Evolutionary conservation across 2,888 invertebrate species (phyloP), one percentile per base, ranked within the genome.

Genomic region (Schizotus pectinicornis): DNA sequence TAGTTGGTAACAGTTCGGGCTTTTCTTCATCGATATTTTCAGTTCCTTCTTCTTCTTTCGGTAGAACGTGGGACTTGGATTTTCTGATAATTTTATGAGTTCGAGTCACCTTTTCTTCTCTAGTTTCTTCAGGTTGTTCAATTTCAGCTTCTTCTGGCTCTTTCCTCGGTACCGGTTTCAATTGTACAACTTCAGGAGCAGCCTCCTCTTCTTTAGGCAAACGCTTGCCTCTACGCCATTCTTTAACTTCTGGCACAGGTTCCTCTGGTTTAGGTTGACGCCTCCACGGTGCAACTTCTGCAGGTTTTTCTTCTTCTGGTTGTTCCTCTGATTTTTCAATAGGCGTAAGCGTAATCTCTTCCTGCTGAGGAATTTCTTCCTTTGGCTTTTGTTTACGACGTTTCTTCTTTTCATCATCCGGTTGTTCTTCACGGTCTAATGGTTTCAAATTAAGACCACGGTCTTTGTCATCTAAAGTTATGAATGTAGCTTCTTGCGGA

Each of bases 381-480:
- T 67, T 70, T 13, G 65, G 61, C 58, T 62, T 56, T 39, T 67
- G 61, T 49, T 37, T 64, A 62, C 56, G 64, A 52, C 47, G 63
- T 39, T 61, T 65, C 52, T 53, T 64, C 54, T 49, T 67, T 45
- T 45, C 61, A n/a, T 59, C 58, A 47, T 67, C 64, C 5, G 57
- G 45, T 73, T 84, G 84, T 48, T 77, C 75, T 11, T 75, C 73
- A 51, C 56, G 60, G 13, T 75, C 76, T 49, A 77, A 71, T 50
- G 79, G 77, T 62, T 74, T 74, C 14, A 73, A 59, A 46, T 67
- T 56, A 32, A 74, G 52, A 48, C 52, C 45, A 42, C 69, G 73
- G 47, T 71, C 71, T 39, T 51, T 52, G 34, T 65, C 79, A 53
- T 74, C 75, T 60, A 71, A 64, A 43, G 65, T 63, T 38, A 69